Percentiles rank a stretch among this genome's conserved stretches.
Conservation (phyloP, 2,113 vertebrate genomes). For the Narcine bancroftii region DNA sequence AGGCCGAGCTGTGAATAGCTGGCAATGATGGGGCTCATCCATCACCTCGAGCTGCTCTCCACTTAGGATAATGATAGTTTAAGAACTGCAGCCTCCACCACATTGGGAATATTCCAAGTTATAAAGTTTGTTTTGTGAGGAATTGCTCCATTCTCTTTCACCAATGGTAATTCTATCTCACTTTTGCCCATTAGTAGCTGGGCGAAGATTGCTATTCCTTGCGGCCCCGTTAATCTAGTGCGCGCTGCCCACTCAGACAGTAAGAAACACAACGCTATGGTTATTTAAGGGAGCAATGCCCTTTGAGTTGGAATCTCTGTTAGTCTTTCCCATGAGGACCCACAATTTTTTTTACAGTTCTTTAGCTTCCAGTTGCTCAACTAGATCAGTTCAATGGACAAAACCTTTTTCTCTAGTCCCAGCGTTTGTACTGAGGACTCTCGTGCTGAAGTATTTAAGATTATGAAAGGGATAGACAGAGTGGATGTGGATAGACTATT, state of each 20-base stretch:
- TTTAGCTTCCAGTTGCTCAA: not conserved
- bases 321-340: not conserved
- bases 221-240: not conserved
- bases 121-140: conserved; percentile 9
- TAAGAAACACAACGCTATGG: no score
- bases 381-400: not conserved
- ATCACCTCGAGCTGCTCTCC: not conserved
- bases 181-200: not conserved
- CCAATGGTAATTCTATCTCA: not conserved
- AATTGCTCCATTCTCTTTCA: not conserved
- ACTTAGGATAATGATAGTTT: not conserved
- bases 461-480: no score
- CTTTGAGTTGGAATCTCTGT: not conserved
- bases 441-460: not conserved
- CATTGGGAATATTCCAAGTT: conserved; percentile 18
- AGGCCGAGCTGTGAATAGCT: not conserved
- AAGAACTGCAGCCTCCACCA: not conserved
- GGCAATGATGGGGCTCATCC: not conserved
- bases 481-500: no score
- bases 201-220: not conserved
- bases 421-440: no score
- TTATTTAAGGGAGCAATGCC: not conserved
- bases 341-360: not conserved
- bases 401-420: no score
- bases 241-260: not conserved